These are phyloP conservation scores for Arctocebus calabarensis DNA, from an alignment of 2,797 vertebrate genomes.

Conservation along the genomic window DNA sequence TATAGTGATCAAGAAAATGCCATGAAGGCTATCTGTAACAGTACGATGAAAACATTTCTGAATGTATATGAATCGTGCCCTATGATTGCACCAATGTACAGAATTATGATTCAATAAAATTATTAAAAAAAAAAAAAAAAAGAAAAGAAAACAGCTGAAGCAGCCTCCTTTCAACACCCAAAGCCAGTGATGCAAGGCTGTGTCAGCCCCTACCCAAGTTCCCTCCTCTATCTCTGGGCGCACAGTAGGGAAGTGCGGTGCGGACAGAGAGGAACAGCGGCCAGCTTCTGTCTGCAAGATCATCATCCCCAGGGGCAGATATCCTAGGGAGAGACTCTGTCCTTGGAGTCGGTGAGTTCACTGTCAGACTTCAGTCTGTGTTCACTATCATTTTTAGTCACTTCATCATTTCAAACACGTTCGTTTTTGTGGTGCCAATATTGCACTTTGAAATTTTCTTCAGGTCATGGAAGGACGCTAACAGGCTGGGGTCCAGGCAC, in stretches of 20 bases:
- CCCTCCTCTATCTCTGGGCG: neutral
- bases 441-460: slow-evolving; percentile 24
- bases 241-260: neutral
- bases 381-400: neutral
- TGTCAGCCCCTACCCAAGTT: neutral
- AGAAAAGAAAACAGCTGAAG: slow-evolving; percentile 32
- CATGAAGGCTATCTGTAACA: too few species aligned
- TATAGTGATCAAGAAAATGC: too few species aligned
- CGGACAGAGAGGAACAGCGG: fast-evolving
- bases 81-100: too few species aligned
- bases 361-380: neutral
- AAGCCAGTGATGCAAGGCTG: neutral
- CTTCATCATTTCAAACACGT: neutral
- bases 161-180: slow-evolving; percentile 61
- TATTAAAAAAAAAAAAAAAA: too few species aligned
- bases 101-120: too few species aligned
- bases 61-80: too few species aligned
- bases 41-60: too few species aligned
- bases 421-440: neutral
- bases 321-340: neutral
- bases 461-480: neutral
- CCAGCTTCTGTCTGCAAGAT: neutral
- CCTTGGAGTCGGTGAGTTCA: neutral
- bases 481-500: neutral
- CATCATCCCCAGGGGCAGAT: neutral